Conservation (phyloP, 2,113 vertebrate species). For the Perca fluviatilis region DNA sequence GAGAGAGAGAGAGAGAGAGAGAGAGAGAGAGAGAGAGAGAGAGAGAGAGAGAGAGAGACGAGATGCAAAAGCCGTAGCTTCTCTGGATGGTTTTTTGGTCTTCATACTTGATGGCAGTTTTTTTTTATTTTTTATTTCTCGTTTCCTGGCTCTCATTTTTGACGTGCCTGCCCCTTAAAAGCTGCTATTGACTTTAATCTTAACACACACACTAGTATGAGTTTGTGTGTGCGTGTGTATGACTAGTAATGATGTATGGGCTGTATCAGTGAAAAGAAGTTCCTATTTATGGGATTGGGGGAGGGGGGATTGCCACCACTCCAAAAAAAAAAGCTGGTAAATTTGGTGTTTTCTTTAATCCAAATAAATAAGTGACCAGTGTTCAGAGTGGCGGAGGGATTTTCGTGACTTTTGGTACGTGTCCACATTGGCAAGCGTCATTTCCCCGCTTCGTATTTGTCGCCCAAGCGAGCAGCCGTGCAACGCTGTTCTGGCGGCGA, state of each 20-base stretch:
- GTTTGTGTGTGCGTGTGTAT: constrained; percentile 52
- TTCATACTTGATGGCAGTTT: constrained; percentile 64
- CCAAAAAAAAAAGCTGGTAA: constrained; percentile 4
- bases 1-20: constrained; percentile 6
- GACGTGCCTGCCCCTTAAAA: constrained; percentile 79
- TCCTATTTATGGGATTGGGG: constrained; percentile 63
- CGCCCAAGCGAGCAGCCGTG: too few relatives aligned
- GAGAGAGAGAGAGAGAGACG: constrained; percentile 7
- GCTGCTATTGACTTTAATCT: constrained; percentile 83
- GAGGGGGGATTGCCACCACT: constrained; percentile 1
- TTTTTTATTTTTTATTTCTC: constrained; percentile 6
- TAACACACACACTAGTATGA: constrained; percentile 69
- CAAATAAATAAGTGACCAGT: constrained; percentile 24
- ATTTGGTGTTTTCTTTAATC: background rate
- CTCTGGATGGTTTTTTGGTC: constrained; percentile 39
- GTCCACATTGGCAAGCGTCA: too few relatives aligned
- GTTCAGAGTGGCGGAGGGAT: constrained; percentile 20
- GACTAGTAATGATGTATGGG: constrained; percentile 67
- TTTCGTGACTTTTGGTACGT: background rate
- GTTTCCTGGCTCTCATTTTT: constrained; percentile 59
- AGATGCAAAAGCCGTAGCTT: constrained; percentile 39
- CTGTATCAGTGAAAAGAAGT: constrained; percentile 61
- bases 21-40: constrained; percentile 15
- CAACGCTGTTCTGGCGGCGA: too few relatives aligned
- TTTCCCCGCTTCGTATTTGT: too few relatives aligned